Evolutionary conservation across 2,888 invertebrate genomes (phyloP), one percentile per base, ranked within the genome.

Genomic region (Coremacera marginata): DNA sequence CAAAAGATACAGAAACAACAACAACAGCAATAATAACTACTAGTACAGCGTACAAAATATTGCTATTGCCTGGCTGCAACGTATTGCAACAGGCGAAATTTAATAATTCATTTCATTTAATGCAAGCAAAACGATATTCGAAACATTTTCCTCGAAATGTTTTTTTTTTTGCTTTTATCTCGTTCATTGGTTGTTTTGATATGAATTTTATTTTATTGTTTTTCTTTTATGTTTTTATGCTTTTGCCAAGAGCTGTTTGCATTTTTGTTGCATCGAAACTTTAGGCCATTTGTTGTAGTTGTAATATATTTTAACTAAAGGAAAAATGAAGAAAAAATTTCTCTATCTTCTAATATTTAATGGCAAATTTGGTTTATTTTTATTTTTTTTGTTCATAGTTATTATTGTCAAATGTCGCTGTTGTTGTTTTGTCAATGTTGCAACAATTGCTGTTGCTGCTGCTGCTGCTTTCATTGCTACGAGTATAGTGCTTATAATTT

Each of bases 31-130:
- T 67, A 67, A 75, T 67, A 57, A 75, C 68, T 25, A 31, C 57
- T 57, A 63, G 62, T 22, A 72, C 60, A 60, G 62, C 49, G 8
- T 49, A 27, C n/a, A n/a, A 27, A 14, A 68, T 11, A n/a, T 34
- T 52, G 14, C 71, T 44, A 57, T 65, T 63, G 62, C 63, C 51
- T 63, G 73, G 34, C 55, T 37, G 49, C 52, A 19, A 52, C 63
- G 65, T 63, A 52, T 51, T 44, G 44, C 44, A 44, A 25, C 14
- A 60, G 22, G 52, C 75, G 60, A 75, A 68, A 75, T 75, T 68
- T 60, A 75, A 75, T 75, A 75, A 75, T 75, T 75, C 70, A 68
- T 68, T 75, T 44, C 60, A 75, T 75, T 75, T 60, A 68, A 75
- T 16, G n/a, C 22, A 68, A 68, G 27, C 5, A 37, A 37, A 71